These are phyloP conservation scores for Garrulus glandarius DNA, from an alignment of 2,797 vertebrate genomes.

Conservation along the genomic window DNA sequence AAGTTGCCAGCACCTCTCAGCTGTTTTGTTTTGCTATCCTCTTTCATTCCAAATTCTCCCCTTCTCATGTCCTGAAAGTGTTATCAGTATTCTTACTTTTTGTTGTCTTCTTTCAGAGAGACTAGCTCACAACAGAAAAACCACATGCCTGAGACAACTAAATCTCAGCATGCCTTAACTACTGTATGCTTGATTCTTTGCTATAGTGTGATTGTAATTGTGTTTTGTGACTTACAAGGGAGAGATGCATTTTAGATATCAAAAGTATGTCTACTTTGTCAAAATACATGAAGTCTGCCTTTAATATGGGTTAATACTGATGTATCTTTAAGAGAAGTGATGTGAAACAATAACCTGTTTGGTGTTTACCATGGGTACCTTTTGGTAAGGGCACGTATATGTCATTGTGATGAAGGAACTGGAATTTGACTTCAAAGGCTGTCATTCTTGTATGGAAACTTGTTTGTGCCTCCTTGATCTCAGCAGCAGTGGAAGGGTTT, in stretches of 20 bases:
- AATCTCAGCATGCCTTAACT: not conserved
- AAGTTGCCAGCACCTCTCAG: not conserved
- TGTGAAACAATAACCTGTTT: not conserved
- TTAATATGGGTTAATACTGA: too few species aligned
- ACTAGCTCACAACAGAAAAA: not conserved
- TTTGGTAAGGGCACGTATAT: not conserved
- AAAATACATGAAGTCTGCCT: not conserved
- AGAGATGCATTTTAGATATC: not conserved
- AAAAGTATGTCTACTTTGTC: not conserved
- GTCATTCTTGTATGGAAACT: not conserved
- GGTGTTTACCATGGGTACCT: not conserved
- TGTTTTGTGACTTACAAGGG: not conserved
- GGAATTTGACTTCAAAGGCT: not conserved
- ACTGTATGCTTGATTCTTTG: not conserved
- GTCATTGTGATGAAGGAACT: not conserved
- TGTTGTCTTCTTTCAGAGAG: not conserved
- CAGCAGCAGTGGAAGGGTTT: not conserved
- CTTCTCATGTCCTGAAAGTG: not conserved
- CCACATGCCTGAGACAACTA: not conserved
- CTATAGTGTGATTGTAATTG: fast-evolving
- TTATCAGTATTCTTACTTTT: not conserved
- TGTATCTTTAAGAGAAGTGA: not conserved
- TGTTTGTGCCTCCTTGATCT: not conserved
- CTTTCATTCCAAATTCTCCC: not conserved
- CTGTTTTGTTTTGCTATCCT: not conserved